Base-by-base conservation (phyloP, 1,140 invertebrate species). In the Dreissena polymorpha region DNA sequence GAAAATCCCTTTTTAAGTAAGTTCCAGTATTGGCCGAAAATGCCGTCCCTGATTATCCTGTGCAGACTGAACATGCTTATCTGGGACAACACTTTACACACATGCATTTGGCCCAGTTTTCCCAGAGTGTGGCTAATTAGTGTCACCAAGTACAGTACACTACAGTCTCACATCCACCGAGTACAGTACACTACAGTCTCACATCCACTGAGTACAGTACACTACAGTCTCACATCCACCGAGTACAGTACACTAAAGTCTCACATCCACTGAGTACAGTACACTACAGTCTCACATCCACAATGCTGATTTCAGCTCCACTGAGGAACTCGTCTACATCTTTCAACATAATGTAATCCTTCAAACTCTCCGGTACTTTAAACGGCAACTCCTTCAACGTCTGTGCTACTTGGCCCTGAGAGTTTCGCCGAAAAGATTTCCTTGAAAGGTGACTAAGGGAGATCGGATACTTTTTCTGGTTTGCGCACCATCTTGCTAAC, bases 381-480 rank as follows among this genome's bases (percentile, higher is more conserved):
- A 67, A 51, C 6, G 85, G 80, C 14, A 86, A 67, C 21, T 65
- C 39, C 10, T 69, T 2, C 39, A 86, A 74, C 7, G 73, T 39
- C 29, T 83, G 23, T 29, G 72, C 51, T 23, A 88, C 77, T 55
- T 63, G 67, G 50, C 50, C 60, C n/a, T 51, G 53, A 25, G 71
- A 23, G 25, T 69, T 77, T 53, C 49, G 51, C 14, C 87, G 68
- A 57, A 87, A 71, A 13, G 81, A 51, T 49, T 86, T 64, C 6
- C 87, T 70, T 14, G 85, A 85, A 53, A 80, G n/a, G 65, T 88
- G 87, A 10, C n/a, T 72, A 14, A 89, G 65, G 39, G 86, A 86
- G 0, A 51, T 74, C 10, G 83, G 73, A 68, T 74, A 81, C 13
- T 67, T 75, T 14, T 51, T 53, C 27, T 74, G 71, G 25, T 68